Conservation (phyloP, 1,140 invertebrate species). For the Diprion similis region DNA sequence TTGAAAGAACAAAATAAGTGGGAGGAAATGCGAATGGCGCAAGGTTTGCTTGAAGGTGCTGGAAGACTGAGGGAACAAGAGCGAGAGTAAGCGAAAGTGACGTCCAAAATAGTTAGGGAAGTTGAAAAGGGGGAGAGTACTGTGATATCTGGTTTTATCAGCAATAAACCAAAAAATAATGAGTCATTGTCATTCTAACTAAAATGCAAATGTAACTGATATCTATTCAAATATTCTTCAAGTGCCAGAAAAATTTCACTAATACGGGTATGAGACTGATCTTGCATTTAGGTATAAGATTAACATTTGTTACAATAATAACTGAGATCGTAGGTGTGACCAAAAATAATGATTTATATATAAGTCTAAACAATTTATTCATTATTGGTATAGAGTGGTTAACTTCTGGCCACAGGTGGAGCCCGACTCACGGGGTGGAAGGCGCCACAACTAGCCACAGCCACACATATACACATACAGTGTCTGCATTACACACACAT, state of each 20-base stretch:
- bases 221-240: background rate
- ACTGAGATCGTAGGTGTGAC: too few species aligned
- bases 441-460: too few species aligned
- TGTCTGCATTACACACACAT: background rate
- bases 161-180: background rate
- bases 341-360: too few species aligned
- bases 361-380: too few species aligned
- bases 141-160: background rate
- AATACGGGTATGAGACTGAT: background rate
- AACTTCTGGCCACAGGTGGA: too few species aligned
- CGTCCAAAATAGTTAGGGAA: background rate
- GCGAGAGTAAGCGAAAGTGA: background rate
- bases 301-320: too few species aligned
- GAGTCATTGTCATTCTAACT: background rate
- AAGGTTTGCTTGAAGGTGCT: background rate
- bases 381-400: too few species aligned
- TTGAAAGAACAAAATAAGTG: background rate
- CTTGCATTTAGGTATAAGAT: background rate
- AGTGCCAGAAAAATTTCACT: too few species aligned
- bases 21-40: background rate
- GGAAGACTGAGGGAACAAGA: background rate
- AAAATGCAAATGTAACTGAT: background rate
- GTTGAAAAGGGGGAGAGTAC: background rate
- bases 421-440: too few species aligned
- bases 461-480: too few species aligned